Conservation (phyloP, 2,113 vertebrate species). For the Saguinus midas region DNA sequence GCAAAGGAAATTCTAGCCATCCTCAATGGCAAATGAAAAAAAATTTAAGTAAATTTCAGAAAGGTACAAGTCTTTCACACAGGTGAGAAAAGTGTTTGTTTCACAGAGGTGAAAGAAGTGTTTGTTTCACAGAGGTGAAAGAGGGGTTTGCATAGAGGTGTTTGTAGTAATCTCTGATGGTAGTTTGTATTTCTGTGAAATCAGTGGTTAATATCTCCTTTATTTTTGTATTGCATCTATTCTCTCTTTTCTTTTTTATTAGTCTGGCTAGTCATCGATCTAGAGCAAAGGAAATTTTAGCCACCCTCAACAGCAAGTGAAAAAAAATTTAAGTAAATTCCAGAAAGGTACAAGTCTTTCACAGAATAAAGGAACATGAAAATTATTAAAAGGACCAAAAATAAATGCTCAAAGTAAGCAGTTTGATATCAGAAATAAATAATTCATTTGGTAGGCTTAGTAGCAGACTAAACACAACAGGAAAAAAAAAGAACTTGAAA, state of each 20-base stretch:
- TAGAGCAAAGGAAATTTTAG: neutral
- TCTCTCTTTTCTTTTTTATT: no score
- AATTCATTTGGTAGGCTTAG: neutral
- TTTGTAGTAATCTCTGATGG: no score
- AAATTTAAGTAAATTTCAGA: conserved; percentile 5
- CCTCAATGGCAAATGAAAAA: neutral
- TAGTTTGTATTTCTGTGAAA: no score
- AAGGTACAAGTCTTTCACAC: neutral
- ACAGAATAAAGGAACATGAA: neutral
- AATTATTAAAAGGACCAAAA: conserved; percentile 5
- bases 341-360: neutral
- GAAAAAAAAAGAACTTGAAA: neutral
- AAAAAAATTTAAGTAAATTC: conserved; percentile 21
- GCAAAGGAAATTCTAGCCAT: neutral
- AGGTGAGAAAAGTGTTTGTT: neutral
- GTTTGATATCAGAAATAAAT: neutral
- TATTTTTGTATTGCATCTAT: no score
- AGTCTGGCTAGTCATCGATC: neutral
- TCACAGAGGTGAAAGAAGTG: neutral
- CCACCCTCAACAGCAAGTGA: neutral
- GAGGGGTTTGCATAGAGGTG: no score
- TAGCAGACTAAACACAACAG: neutral
- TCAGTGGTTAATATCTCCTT: no score
- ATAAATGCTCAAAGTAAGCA: neutral
- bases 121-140: no score